Evolutionary conservation across 35 echinoderm and acorn worm genomes (phyloP).

Genomic region (Stichopus chloronotus): DNA sequence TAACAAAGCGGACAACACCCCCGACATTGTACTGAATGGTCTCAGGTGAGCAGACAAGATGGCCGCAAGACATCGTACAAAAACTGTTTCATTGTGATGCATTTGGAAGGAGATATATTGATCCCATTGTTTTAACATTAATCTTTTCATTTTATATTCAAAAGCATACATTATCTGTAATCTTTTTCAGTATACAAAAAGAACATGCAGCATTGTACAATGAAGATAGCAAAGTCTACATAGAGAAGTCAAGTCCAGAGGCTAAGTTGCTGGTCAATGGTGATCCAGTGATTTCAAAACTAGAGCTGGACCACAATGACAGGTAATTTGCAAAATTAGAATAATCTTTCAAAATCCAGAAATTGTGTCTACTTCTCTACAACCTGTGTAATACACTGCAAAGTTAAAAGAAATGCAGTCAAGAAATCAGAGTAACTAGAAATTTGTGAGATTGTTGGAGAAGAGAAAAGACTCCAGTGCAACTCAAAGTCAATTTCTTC

Average conservation of each 20-base stretch:
- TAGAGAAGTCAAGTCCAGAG: slow-evolving; percentile 81
- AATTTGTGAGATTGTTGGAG: too few species aligned
- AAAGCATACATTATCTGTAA: background rate
- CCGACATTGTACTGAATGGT: slow-evolving; percentile 90
- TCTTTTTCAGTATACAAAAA: slow-evolving; percentile 79
- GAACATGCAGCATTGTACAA: slow-evolving; percentile 77
- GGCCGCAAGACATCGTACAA: too few species aligned
- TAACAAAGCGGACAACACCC: slow-evolving; percentile 77
- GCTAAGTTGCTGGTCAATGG: slow-evolving; percentile 93
- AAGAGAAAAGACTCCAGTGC: too few species aligned
- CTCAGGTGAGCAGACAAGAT: slow-evolving; percentile 59
- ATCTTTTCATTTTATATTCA: background rate
- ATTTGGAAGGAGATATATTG: too few species aligned
- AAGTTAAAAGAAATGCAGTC: too few species aligned
- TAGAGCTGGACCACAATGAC: slow-evolving; percentile 95
- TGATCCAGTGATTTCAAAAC: slow-evolving; percentile 69
- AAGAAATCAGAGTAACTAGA: too few species aligned
- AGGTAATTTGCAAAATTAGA: slow-evolving; percentile 56
- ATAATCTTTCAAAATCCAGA: background rate
- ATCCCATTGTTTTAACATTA: too few species aligned
- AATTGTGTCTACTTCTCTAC: too few species aligned
- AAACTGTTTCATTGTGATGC: too few species aligned
- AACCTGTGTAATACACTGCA: too few species aligned
- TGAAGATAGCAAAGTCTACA: slow-evolving; percentile 76
- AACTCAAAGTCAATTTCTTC: too few species aligned